phyloP scores from a whole-genome alignment of 2,113 vertebrate genomes.

The Columba livia region DNA sequence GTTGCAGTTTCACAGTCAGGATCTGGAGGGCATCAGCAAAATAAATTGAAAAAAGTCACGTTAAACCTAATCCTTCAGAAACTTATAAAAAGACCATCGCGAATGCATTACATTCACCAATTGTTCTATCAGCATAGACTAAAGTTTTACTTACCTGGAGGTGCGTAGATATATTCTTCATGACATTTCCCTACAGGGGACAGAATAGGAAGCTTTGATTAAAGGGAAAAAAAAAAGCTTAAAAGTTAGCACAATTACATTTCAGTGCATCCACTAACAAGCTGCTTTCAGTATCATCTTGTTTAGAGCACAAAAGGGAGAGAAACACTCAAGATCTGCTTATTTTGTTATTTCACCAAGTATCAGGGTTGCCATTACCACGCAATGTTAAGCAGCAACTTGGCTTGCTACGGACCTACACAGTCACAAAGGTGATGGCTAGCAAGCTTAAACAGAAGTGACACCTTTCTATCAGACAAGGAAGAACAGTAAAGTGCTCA shows the following conservation, averaged over 20 bases:
- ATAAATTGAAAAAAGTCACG: not conserved
- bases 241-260: not conserved
- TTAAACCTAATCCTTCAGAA: not conserved
- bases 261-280: not conserved
- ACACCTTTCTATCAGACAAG: not conserved
- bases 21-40: conserved; percentile 74
- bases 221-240: not conserved
- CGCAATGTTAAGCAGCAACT: not conserved
- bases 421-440: not conserved
- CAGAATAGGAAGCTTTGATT: not conserved
- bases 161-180: conserved; percentile 83
- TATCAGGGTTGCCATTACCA: not conserved
- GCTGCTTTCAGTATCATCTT: not conserved
- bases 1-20: conserved; percentile 78
- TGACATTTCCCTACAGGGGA: conserved; percentile 79
- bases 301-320: not conserved
- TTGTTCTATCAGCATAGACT: not conserved
- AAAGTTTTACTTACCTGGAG: conserved; percentile 78
- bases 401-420: not conserved
- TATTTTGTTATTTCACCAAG: not conserved
- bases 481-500: fast-evolving
- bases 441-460: not conserved
- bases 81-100: not conserved
- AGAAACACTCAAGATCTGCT: not conserved
- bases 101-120: not conserved